Conservation (phyloP, 2,888 invertebrate genomes). For the Hofmannophila pseudospretella region DNA sequence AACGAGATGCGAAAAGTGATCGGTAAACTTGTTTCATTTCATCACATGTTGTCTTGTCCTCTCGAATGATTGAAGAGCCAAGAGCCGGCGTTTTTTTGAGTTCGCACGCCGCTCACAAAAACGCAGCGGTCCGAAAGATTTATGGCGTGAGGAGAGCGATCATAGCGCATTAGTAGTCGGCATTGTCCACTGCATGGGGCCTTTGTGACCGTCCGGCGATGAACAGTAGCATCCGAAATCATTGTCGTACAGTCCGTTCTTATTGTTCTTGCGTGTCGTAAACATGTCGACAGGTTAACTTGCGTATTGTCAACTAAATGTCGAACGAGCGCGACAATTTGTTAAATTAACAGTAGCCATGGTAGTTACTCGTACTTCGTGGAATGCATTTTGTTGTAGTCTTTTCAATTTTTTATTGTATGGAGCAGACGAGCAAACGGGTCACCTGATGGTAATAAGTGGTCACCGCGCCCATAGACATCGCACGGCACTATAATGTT, state of each 20-base stretch:
- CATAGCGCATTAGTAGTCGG: constrained; percentile 69
- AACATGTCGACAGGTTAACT: constrained; percentile 69
- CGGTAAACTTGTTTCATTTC: constrained; percentile 16
- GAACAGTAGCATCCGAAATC: constrained; percentile 35
- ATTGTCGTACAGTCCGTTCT: constrained; percentile 17
- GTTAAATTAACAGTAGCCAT: constrained; percentile 33
- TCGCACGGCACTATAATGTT: no score
- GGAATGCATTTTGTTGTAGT: constrained; percentile 17
- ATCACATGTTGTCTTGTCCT: constrained; percentile 21
- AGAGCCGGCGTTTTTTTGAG: constrained; percentile 12
- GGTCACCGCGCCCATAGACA: no score
- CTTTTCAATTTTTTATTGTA: no score
- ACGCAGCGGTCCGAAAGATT: constrained; percentile 56
- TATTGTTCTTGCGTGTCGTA: constrained; percentile 63
- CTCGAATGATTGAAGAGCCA: constrained; percentile 21
- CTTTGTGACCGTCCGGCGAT: constrained; percentile 39
- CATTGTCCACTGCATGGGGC: constrained; percentile 64
- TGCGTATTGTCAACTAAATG: constrained; percentile 3
- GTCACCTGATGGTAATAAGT: no score
- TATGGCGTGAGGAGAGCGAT: constrained; percentile 63
- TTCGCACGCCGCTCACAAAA: constrained; percentile 31
- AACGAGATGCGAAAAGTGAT: neutral
- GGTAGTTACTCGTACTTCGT: constrained; percentile 14
- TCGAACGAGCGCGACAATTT: constrained; percentile 4
- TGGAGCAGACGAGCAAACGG: no score